Conservation (phyloP, 2,113 vertebrate genomes). For the Brachyhypopomus occidentalis region DNA sequence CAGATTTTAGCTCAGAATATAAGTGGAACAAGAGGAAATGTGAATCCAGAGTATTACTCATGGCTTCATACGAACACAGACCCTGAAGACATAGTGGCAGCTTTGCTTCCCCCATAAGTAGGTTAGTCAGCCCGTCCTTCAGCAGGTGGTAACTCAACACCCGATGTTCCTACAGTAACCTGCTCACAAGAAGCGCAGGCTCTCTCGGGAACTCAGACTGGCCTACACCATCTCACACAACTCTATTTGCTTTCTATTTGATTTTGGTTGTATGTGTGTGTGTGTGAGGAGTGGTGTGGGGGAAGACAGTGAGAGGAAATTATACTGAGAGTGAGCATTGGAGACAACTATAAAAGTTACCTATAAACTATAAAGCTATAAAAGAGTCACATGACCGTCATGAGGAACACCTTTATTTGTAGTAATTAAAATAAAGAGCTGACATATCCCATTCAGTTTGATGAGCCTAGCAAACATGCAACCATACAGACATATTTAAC, state of each 20-base stretch:
- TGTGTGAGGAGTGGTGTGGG: no score
- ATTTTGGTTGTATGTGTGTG: no score
- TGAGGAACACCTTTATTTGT: conserved; percentile 23
- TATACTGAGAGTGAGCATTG: not conserved
- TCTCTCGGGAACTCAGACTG: not conserved
- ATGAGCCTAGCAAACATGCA: conserved; percentile 17
- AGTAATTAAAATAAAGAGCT: conserved; percentile 52
- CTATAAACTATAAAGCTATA: no score
- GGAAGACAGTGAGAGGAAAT: conserved; percentile 1
- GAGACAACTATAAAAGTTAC: not conserved
- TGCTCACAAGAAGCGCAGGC: not conserved
- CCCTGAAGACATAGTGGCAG: not conserved
- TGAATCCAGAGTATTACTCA: not conserved
- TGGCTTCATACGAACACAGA: not conserved
- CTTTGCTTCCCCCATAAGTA: conserved; percentile 4
- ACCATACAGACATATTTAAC: conserved; percentile 27
- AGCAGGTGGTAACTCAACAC: conserved; percentile 18
- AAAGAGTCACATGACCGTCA: not conserved
- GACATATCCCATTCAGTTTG: conserved; percentile 26
- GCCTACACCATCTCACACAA: not conserved
- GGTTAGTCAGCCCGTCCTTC: conserved; percentile 14
- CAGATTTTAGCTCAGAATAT: not conserved
- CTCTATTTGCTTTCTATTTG: not conserved
- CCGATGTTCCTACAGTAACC: conserved; percentile 34
- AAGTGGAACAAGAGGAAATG: not conserved